Evolutionary conservation across 2,888 invertebrate genomes (phyloP).

Genomic region (Drepanosiphum platanoidis): DNA sequence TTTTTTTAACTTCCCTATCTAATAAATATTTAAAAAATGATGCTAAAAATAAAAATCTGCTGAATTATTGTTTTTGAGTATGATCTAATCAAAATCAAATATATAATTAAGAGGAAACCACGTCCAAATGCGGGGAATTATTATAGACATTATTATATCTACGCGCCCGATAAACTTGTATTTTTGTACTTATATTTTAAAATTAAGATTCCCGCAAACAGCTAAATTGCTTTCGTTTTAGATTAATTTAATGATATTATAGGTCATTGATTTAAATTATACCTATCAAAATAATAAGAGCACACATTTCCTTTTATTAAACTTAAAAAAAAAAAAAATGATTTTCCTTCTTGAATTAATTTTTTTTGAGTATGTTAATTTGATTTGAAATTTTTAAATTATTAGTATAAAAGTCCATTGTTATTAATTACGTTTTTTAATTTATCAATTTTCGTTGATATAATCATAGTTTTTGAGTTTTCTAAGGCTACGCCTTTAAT

Average conservation of each 20-base stretch:
- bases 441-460: background rate
- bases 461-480: slow-evolving; percentile 3
- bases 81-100: slow-evolving; percentile 21
- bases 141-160: slow-evolving; percentile 43
- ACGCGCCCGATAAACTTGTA: background rate
- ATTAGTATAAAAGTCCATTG: background rate
- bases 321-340: too few species aligned
- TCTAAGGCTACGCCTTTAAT: background rate
- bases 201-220: slow-evolving; percentile 14
- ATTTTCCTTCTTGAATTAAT: background rate
- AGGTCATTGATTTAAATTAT: slow-evolving; percentile 18
- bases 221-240: slow-evolving; percentile 1
- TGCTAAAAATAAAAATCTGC: background rate
- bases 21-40: background rate
- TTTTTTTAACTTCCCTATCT: too few species aligned
- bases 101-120: slow-evolving; percentile 47
- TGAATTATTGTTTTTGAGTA: slow-evolving; percentile 1
- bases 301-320: background rate
- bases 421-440: background rate
- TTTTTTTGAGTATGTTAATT: background rate
- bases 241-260: slow-evolving; percentile 38
- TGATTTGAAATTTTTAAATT: background rate
- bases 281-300: background rate
- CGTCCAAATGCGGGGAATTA: slow-evolving; percentile 46
- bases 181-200: background rate